These are phyloP conservation scores for Parelbella ahira DNA, from an alignment of 2,888 invertebrate species.

Conservation along the genomic window DNA sequence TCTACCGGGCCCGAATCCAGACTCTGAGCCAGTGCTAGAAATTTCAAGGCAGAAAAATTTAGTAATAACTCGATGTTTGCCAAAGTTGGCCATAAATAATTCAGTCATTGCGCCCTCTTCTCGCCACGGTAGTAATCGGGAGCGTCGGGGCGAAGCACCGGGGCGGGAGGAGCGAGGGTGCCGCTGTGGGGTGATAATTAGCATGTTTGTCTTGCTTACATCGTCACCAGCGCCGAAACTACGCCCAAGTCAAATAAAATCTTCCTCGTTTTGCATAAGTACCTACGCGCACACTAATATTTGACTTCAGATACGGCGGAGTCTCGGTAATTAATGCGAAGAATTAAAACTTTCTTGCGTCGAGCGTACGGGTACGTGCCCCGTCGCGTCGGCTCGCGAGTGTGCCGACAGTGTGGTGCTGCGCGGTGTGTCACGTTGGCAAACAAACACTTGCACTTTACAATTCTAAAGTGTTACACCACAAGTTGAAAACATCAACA, in stretches of 20 bases:
- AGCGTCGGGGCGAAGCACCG: constrained; percentile 35
- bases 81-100: constrained; percentile 61
- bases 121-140: constrained; percentile 43
- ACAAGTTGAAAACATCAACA: neutral
- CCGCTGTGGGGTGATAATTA: constrained; percentile 59
- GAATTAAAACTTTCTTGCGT: constrained; percentile 65
- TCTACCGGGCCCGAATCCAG: too few relatives aligned
- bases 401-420: constrained; percentile 8
- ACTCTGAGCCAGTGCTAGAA: too few relatives aligned
- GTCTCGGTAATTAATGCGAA: constrained; percentile 66
- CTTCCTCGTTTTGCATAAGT: constrained; percentile 72
- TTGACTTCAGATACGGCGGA: constrained; percentile 55
- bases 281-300: constrained; percentile 57
- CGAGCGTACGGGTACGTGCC: too few relatives aligned
- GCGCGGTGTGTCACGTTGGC: constrained; percentile 4
- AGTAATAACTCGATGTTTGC: too few relatives aligned
- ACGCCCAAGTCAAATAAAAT: constrained; percentile 78
- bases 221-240: constrained; percentile 73
- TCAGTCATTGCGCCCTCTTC: constrained; percentile 43
- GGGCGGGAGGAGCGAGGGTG: constrained; percentile 29
- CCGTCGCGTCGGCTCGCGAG: constrained; percentile 12
- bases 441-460: constrained; percentile 11
- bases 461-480: neutral
- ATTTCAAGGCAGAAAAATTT: too few relatives aligned
- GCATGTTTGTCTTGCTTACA: constrained; percentile 79